Base-by-base conservation (phyloP, 2,797 vertebrate genomes). In the Miichthys miiuy region DNA sequence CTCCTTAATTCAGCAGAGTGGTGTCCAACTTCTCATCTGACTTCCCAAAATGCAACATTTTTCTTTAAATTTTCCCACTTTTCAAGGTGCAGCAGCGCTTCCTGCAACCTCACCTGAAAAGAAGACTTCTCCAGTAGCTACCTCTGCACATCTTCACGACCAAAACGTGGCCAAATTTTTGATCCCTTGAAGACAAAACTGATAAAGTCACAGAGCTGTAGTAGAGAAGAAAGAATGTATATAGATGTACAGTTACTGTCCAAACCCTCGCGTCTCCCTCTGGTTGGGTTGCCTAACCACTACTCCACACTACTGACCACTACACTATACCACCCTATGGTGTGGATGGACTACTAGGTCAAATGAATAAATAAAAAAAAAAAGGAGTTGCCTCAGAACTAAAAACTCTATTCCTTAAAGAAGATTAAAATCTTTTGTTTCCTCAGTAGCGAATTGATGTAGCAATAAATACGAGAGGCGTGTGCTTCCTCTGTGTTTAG, bases 391-490 rank as follows among this genome's bases (percentile, higher is more conserved):
- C 83, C 81, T 87, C 82, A 79, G 58, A 88, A 77, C 72, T 84
- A 81, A 80, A 38, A 91, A 90, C 77, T 77, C 81, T 83, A 57
- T 75, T 83, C 54, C 67, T 64, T n/a, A 79, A 83, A 87, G 60
- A 83, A 87, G 60, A 87, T 78, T 75, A 71, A 81, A 71, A 71
- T 77, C 57, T 82, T 68, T 46, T 68, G 47, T 90, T 90, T 74
- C 70, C 80, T 94, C 92, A 95, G 94, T 95, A 95, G 94, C 94
- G 68, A 90, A 92, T 88, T 90, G 90, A 95, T 95, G 94, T 95
- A 95, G 94, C 95, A 95, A 88, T 91, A 88, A 93, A 87, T 75
- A 82, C 61, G 23, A 81, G 88, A 88, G 91, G 83, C 50, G 1
- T 42, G 61, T 62, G 80, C 85, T 88, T 91, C 86, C 88, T 89